Conservation (phyloP, 1,140 invertebrate genomes). For the Andrena cerasifolii region DNA sequence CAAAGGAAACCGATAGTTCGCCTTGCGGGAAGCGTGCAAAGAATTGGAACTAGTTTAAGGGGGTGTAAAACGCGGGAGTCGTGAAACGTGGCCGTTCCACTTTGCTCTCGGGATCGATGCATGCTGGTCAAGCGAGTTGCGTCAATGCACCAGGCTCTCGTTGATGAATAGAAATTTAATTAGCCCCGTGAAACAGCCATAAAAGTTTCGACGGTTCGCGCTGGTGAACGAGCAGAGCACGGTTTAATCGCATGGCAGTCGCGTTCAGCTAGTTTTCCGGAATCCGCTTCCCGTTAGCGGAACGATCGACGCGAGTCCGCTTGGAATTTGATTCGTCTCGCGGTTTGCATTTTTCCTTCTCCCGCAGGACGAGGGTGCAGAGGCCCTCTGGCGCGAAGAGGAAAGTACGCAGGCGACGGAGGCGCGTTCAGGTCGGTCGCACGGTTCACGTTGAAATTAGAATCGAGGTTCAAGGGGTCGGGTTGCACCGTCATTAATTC, state of each 20-base stretch:
- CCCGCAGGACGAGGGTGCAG: not conserved
- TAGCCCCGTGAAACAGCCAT: not conserved
- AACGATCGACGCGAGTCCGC: slow-evolving; percentile 5
- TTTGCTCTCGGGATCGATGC: not conserved
- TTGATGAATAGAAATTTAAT: not conserved
- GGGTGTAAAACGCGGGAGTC: not conserved
- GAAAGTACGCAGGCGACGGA: slow-evolving; percentile 9
- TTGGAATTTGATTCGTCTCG: slow-evolving; percentile 43
- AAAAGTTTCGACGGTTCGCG: slow-evolving; percentile 21
- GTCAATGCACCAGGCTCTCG: too few relatives aligned
- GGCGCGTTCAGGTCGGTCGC: slow-evolving; percentile 18
- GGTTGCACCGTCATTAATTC: slow-evolving; percentile 25
- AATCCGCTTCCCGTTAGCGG: slow-evolving; percentile 66
- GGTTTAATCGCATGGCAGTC: slow-evolving; percentile 20
- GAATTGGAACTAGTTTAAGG: too few relatives aligned
- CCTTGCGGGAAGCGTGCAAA: not conserved
- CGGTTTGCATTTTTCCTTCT: slow-evolving; percentile 17
- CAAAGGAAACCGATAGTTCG: not conserved
- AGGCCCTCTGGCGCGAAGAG: not conserved
- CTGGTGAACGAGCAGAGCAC: not conserved
- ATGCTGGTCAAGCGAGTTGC: too few relatives aligned
- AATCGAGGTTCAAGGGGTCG: slow-evolving; percentile 27
- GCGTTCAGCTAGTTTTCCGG: slow-evolving; percentile 65
- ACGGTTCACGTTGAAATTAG: slow-evolving; percentile 36
- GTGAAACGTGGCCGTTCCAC: not conserved